These are phyloP conservation scores for Chunga burmeisteri DNA, from an alignment of 2,113 vertebrate species.

Conservation along the genomic window DNA sequence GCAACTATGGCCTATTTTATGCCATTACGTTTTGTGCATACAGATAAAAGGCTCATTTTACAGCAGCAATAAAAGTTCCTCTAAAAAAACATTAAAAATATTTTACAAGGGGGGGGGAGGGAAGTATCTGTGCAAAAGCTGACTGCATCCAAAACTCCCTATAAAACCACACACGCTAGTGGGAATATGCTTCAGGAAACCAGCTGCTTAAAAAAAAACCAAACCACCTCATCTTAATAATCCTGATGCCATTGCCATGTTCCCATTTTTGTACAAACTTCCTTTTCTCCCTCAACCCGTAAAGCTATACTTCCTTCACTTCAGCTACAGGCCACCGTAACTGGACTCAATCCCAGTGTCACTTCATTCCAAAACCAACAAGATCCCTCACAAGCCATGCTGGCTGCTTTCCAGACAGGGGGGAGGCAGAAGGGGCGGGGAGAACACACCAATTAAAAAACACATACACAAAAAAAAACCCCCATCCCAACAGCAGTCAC, in stretches of 20 bases:
- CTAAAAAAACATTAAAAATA: neutral
- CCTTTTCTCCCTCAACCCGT: neutral
- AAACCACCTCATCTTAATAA: neutral
- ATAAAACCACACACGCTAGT: neutral
- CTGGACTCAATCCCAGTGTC: neutral
- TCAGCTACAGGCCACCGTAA: neutral
- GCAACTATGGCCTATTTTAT: neutral
- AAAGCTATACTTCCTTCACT: neutral
- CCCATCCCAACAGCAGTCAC: neutral
- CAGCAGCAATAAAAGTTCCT: neutral
- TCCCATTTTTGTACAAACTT: neutral
- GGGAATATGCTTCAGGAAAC: neutral
- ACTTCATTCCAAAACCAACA: neutral
- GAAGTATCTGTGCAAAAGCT: neutral
- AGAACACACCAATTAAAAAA: neutral
- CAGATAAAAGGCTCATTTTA: neutral
- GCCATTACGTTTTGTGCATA: neutral
- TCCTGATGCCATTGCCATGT: neutral
- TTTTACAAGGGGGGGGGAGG: neutral
- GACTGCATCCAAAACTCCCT: neutral
- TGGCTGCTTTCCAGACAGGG: neutral
- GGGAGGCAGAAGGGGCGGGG: neutral
- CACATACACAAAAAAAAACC: neutral
- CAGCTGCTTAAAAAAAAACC: neutral
- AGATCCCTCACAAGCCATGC: neutral